Evolutionary conservation across 2,888 invertebrate species (phyloP), one percentile per base, ranked within the genome.

Genomic region (Tenthredo mesomela): DNA sequence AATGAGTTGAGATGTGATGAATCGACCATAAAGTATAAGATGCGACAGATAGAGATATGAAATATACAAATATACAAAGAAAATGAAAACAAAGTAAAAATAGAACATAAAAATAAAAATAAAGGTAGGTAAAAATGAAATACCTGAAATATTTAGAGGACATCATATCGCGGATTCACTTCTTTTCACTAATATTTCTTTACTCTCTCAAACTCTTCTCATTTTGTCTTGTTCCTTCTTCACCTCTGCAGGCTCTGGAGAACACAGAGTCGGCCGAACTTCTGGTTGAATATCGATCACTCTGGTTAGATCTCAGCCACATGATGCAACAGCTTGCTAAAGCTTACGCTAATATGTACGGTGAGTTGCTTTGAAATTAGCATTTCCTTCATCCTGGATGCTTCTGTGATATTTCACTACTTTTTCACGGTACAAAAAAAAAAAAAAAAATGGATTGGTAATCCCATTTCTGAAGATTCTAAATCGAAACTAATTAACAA

Each of bases 281-380:
- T 88, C 92, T 96, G 47, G 95, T 96, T 0, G 95, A 96, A 90
- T 96, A 95, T 91, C 94, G 96, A 18, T 95, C 96, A 91, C 93
- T 96, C 29, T 96, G 96, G 96, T 96, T 96, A 0, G 96, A 96
- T 89, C 93, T 96, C 37, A 96, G 96, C 3, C 96, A 96, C 88
- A 96, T 96, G 96, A 96, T 96, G 96, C 96, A 96, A 91, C 96
- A 96, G 90, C 92, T 96, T 88, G 96, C 96, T 93, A 93, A 86
- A 89, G 96, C 96, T 0, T 96, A 96, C 90, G 96, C 96, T 82
- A 96, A 96, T 88, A 96, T 96, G 96, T 96, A 96, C 87, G 96
- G 84, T 85, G 58, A 70, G 84, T 47, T 37, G 5, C n/a, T 25
- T 54, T 77, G 9, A 15, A 21, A 18, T 54, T 9, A 37, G 21